phyloP scores from a whole-genome alignment of 2,797 vertebrate genomes.

The Acrossocheilus wenchowensis region DNA sequence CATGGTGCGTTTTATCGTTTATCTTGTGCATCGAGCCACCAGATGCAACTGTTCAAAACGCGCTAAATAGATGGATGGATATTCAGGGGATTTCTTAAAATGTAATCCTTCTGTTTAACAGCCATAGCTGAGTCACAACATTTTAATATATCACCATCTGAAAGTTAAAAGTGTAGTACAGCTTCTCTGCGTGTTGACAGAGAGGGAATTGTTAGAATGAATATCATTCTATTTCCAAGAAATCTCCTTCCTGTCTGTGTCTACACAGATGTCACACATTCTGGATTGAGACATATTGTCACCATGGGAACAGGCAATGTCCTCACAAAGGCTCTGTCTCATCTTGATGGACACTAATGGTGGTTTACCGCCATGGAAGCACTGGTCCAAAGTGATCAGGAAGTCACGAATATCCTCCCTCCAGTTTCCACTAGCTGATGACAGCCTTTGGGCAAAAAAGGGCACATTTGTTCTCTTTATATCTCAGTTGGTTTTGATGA shows the following conservation, averaged over 20 bases:
- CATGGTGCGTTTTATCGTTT: slow-evolving; percentile 31
- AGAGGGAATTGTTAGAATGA: slow-evolving; percentile 30
- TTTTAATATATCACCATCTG: not conserved
- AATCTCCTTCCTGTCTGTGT: slow-evolving; percentile 44
- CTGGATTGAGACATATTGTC: slow-evolving; percentile 52
- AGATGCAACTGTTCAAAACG: slow-evolving; percentile 15
- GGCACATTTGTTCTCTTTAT: slow-evolving; percentile 23
- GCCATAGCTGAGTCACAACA: slow-evolving; percentile 18
- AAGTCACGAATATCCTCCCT: slow-evolving; percentile 40
- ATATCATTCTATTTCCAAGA: slow-evolving; percentile 49
- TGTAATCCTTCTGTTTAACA: not conserved
- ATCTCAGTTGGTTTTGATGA: slow-evolving; percentile 12
- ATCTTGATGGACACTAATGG: slow-evolving; percentile 31
- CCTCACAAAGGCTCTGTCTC: slow-evolving; percentile 43
- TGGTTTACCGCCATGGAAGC: slow-evolving; percentile 31
- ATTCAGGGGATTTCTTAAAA: slow-evolving; percentile 14
- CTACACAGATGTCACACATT: slow-evolving; percentile 56
- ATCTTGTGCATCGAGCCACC: not conserved
- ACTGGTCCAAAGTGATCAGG: slow-evolving; percentile 47
- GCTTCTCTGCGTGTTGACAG: slow-evolving; percentile 7
- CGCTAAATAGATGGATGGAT: not conserved
- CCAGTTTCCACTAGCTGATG: slow-evolving; percentile 22
- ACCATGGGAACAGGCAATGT: slow-evolving; percentile 56
- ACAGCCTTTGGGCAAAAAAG: slow-evolving; percentile 17
- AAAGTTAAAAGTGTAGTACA: slow-evolving; percentile 4